Evolutionary conservation across 2,888 invertebrate species (phyloP), one percentile per base, ranked within the genome.

Genomic region (Dolichomitus sp.): DNA sequence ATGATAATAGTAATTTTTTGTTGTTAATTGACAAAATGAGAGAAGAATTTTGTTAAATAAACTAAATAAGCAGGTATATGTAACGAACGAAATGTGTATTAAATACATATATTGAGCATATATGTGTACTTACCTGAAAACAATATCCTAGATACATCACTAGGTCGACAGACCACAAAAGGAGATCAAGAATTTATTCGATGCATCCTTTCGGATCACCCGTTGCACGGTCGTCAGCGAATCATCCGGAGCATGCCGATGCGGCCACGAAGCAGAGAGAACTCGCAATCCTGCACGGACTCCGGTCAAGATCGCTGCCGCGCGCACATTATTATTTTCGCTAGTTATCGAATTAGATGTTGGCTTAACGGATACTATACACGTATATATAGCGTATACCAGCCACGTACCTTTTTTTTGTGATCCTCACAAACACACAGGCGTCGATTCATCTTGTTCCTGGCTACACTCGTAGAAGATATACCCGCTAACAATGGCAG

Each of bases 291-390:
- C 69, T 65, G 42, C 72, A 68, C 76, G 59, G 61, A 77, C 69
- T 48, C 50, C 76, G 70, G 66, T 69, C 76, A 48, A 54, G 72
- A 75, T 81, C 76, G 68, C 59, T 80, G 59, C 77, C 87, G 89
- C 86, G 90, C 87, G 84, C 83, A 88, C 87, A 86, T 88, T 89
- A 91, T 91, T 91, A 91, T 90, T 90, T 91, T 89, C 89, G 86
- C 87, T 88, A 89, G 88, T 91, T 91, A 91, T 91, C 91, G 89
- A 91, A 91, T 91, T 91, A 91, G 89, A 90, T 91, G 89, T 90
- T 91, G 89, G 90, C 90, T 90, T 89, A 90, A 90, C 89, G 85
- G 87, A 84, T 88, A 89, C 87, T 81, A 78, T 66, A 52, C 52
- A 52, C 63, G 7, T 30, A 59, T 17, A 37, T 37, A 61, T 11